Evolutionary conservation across 2,888 invertebrate genomes (phyloP).

Genomic region (Exocentrus adspersus): DNA sequence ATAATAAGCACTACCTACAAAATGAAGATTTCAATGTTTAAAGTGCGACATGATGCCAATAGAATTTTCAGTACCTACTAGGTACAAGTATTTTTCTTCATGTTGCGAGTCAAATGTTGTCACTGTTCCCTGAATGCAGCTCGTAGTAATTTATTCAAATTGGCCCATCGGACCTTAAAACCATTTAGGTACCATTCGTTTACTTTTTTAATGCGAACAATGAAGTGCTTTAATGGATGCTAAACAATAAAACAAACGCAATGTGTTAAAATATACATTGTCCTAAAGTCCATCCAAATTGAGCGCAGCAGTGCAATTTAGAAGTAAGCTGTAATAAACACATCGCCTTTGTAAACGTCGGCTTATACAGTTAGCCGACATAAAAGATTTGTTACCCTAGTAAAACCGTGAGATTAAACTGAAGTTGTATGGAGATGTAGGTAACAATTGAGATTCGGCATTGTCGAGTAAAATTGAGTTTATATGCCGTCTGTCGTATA

Average conservation of each 20-base stretch:
- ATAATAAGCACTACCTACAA: too few species aligned
- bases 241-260: conserved; percentile 16
- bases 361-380: conserved; percentile 25
- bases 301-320: conserved; percentile 5
- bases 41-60: too few species aligned
- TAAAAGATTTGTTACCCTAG: conserved; percentile 35
- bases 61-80: too few species aligned
- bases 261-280: conserved; percentile 13
- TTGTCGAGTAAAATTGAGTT: conserved; percentile 7
- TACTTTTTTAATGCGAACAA: not conserved
- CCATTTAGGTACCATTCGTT: too few species aligned
- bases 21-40: too few species aligned
- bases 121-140: too few species aligned
- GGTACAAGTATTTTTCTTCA: too few species aligned
- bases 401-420: conserved; percentile 32
- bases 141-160: too few species aligned
- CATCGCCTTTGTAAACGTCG: conserved; percentile 15
- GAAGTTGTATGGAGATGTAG: conserved; percentile 4
- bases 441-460: conserved; percentile 9
- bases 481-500: not conserved
- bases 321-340: conserved; percentile 15
- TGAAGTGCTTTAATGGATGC: not conserved
- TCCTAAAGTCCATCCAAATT: conserved; percentile 8
- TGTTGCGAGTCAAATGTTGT: too few species aligned
- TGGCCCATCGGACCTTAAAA: too few species aligned